Conservation (phyloP, 2,113 vertebrate species). For the Oreocharis arfaki region DNA sequence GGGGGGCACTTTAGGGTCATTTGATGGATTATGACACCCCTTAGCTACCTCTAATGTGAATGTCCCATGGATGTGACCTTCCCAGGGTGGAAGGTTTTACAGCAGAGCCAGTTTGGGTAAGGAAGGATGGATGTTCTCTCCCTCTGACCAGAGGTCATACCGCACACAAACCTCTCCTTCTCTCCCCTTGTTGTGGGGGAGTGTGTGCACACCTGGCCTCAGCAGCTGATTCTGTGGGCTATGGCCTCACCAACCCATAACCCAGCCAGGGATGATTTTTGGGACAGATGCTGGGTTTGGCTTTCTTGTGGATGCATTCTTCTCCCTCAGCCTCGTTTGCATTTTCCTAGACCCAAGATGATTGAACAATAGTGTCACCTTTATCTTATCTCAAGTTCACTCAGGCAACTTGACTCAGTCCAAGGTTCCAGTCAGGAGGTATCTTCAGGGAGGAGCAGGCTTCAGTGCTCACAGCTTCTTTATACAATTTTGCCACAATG, state of each 20-base stretch:
- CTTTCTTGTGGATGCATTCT: background rate
- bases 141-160: background rate
- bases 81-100: accelerated
- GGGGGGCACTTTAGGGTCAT: accelerated
- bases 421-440: background rate
- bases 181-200: background rate
- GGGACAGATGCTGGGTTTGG: background rate
- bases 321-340: background rate
- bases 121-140: background rate
- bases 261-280: background rate
- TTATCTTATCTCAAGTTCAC: background rate
- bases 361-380: background rate
- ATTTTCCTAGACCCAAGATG: background rate
- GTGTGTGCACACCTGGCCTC: background rate
- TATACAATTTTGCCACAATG: background rate
- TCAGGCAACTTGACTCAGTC: background rate
- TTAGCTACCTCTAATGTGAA: no score
- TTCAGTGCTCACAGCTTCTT: background rate
- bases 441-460: background rate
- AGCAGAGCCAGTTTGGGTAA: no score
- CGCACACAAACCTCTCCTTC: background rate
- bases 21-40: background rate
- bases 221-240: background rate
- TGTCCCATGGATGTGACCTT: background rate
- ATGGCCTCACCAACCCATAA: background rate